Evolutionary conservation across 1,140 invertebrate genomes (phyloP), one percentile per base, ranked within the genome.

Genomic region (Trichomalopsis sarcophagae): DNA sequence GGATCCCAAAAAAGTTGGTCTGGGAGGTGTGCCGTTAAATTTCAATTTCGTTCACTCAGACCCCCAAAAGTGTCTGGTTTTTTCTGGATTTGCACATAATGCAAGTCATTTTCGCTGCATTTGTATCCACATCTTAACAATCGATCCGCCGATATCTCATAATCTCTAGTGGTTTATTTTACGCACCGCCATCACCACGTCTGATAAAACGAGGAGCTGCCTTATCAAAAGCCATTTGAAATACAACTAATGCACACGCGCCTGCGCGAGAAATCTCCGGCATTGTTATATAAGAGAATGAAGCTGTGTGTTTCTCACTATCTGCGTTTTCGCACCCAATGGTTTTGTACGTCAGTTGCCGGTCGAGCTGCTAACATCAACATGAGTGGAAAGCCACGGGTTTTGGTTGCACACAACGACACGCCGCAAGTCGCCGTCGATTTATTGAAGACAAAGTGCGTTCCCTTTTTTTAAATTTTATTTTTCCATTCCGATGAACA

Each of bases 391-490:
- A 33, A 2, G 4, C 30, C 33, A 21, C 47, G 81, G 77, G 81
- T 83, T 83, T 76, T 83, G 27, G 71, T 83, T 0, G 47, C 55
- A 2, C 50, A 76, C 14, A 40, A 40, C 6, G 77, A 79, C n/a
- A 23, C 66, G 2, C 81, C 81, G 0, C 27, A 75, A n/a, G 33
- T 17, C 23, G 81, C 81, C 9, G n/a, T 83, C 17, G 81, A 83
- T 27, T 76, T 76, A 10, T 44, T 83, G 21, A 66, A 62, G 44
- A 17, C 68, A 17, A 83, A 68, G 81, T 83, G 27, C 21, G 81
- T 50, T 47, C 5, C 27, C 27, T 27, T 40, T 68, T 36, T 36
- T 36, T 36, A 36, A 11, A 44, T 36, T 66, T 68, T 9, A 44
- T 47, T 21, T 66, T 40, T 66, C 40, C 23, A n/a, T 44, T 44